Percentiles rank a stretch among this genome's conserved stretches.
Evolutionary conservation across 2,888 invertebrate genomes (phyloP).

Genomic region (Uropetala carovei): DNA sequence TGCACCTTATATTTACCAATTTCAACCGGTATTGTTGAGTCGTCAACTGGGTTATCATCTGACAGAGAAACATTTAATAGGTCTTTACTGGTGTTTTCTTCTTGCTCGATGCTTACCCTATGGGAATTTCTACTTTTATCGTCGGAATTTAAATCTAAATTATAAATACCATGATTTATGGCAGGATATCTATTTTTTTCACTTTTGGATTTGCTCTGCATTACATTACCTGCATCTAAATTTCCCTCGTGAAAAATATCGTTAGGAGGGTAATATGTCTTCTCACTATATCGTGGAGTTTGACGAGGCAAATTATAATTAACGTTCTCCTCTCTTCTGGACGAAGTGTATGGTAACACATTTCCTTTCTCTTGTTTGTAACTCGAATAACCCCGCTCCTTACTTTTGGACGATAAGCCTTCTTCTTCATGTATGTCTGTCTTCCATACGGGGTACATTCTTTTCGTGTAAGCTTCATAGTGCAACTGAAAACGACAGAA

Average conservation of each 20-base stretch:
- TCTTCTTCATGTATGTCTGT: neutral
- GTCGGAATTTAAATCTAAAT: neutral
- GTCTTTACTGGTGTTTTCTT: slow-evolving; percentile 51
- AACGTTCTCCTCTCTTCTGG: neutral
- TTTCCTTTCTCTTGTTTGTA: slow-evolving; percentile 9
- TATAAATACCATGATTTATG: slow-evolving; percentile 4
- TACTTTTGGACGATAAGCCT: neutral
- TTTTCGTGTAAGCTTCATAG: slow-evolving; percentile 53
- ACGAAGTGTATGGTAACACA: neutral
- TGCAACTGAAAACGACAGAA: slow-evolving; percentile 28
- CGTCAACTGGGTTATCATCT: neutral
- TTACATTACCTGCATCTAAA: neutral
- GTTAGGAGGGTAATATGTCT: neutral
- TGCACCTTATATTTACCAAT: neutral
- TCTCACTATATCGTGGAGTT: neutral
- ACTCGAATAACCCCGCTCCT: neutral
- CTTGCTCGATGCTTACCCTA: slow-evolving; percentile 10
- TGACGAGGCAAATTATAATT: neutral
- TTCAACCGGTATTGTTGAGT: neutral
- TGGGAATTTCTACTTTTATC: neutral
- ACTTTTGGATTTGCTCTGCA: neutral
- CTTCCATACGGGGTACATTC: slow-evolving; percentile 38
- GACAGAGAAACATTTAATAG: slow-evolving; percentile 45
- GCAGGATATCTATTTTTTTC: neutral
- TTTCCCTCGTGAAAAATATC: neutral